These are phyloP conservation scores for Panurus biarmicus DNA, from an alignment of 2,113 vertebrate species.

Conservation along the genomic window DNA sequence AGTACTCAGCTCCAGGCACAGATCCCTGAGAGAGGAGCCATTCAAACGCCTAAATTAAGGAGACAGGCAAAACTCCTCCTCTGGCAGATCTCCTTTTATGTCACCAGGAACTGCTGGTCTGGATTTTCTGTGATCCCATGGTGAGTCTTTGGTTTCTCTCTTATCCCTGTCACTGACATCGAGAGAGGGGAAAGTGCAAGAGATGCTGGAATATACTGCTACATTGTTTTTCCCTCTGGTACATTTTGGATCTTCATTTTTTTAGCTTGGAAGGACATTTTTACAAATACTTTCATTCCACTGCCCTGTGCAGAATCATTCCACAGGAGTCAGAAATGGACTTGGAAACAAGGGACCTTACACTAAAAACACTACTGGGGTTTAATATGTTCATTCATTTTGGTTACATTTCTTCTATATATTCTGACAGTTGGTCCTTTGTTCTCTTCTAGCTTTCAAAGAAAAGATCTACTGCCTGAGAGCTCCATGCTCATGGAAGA, in stretches of 20 bases:
- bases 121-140: background rate
- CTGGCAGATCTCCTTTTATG: background rate
- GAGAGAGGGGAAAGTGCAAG: background rate
- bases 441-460: background rate
- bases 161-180: background rate
- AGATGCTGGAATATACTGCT: background rate
- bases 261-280: background rate
- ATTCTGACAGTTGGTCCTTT: background rate
- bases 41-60: background rate
- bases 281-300: background rate
- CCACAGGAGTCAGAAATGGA: background rate
- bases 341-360: background rate
- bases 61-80: background rate
- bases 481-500: background rate
- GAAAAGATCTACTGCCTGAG: background rate
- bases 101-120: fast-evolving
- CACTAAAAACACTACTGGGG: background rate
- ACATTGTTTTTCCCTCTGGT: background rate
- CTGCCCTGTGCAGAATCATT: background rate
- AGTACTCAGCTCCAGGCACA: background rate
- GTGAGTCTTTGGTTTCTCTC: background rate
- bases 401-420: background rate
- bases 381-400: background rate
- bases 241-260: background rate
- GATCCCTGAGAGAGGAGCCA: background rate